Evolutionary conservation across 1,140 invertebrate genomes (phyloP).

Genomic region (Pogonus chalceus): DNA sequence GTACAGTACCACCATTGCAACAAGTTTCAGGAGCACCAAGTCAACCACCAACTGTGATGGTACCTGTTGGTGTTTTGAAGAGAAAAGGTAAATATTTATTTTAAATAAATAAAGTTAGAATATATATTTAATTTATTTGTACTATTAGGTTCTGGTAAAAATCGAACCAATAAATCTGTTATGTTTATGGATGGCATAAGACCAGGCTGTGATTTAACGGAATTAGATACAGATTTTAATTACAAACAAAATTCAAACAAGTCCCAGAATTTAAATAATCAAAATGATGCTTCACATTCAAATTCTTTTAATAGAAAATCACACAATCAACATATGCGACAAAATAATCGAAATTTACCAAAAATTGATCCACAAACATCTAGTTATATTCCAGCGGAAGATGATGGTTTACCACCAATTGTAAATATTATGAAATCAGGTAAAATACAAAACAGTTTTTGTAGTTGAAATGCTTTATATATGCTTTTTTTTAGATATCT

Average conservation of each 20-base stretch:
- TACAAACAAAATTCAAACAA: slow-evolving; percentile 22
- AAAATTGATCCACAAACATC: slow-evolving; percentile 42
- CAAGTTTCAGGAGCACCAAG: slow-evolving; percentile 47
- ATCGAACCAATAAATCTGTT: slow-evolving; percentile 59
- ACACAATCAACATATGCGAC: slow-evolving; percentile 19
- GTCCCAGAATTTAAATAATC: too few relatives aligned
- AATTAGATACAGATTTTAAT: slow-evolving; percentile 46
- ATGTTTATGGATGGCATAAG: slow-evolving; percentile 89
- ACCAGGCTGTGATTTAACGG: slow-evolving; percentile 79
- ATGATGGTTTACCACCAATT: slow-evolving; percentile 44
- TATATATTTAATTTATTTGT: background rate
- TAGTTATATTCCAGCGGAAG: slow-evolving; percentile 46
- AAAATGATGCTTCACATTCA: too few relatives aligned
- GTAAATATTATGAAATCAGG: slow-evolving; percentile 44
- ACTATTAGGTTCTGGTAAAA: slow-evolving; percentile 37
- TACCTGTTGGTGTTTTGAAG: slow-evolving; percentile 76
- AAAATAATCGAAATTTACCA: slow-evolving; percentile 35
- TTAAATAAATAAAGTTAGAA: background rate
- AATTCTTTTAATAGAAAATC: too few relatives aligned
- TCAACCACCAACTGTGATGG: slow-evolving; percentile 66
- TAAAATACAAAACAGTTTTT: slow-evolving; percentile 24
- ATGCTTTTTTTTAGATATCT: slow-evolving; percentile 37
- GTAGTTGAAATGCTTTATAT: background rate
- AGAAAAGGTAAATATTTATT: slow-evolving; percentile 44
- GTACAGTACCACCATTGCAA: slow-evolving; percentile 70